Percentiles rank a stretch among this genome's conserved stretches.
Evolutionary conservation across 92 coral and sea anemone genomes (phyloP).

Genomic region (Heliopora coerulea): DNA sequence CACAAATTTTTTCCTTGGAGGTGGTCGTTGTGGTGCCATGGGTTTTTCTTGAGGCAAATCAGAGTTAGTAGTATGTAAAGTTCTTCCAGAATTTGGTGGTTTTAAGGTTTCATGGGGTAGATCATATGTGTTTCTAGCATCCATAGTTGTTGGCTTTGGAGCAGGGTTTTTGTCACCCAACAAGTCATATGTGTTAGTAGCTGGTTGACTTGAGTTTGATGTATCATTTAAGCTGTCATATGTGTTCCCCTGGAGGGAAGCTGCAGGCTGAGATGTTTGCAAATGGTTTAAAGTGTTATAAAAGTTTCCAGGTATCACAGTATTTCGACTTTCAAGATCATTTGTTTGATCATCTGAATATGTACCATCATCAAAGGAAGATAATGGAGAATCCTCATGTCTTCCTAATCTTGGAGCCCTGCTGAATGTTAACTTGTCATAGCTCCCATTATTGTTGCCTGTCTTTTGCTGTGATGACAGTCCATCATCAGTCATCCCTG

Average conservation of each 20-base stretch:
- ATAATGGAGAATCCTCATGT: slow-evolving; percentile 38
- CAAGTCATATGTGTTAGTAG: slow-evolving; percentile 24
- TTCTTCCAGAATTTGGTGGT: slow-evolving; percentile 3
- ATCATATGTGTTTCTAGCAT: not conserved
- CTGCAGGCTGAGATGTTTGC: slow-evolving; percentile 33
- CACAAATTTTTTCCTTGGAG: not conserved
- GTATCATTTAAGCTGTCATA: slow-evolving; percentile 43
- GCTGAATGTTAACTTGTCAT: slow-evolving; percentile 60
- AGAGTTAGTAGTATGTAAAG: slow-evolving; percentile 29
- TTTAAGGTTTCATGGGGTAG: slow-evolving; percentile 14
- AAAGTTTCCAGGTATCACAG: slow-evolving; percentile 21
- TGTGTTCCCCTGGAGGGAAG: slow-evolving; percentile 7
- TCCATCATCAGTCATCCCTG: slow-evolving; percentile 7
- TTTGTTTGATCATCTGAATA: not conserved
- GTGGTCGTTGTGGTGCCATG: slow-evolving; percentile 10
- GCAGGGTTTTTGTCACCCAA: slow-evolving; percentile 41
- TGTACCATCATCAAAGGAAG: slow-evolving; percentile 31
- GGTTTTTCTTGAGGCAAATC: slow-evolving; percentile 3
- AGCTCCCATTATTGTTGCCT: slow-evolving; percentile 34
- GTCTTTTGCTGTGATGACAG: not conserved
- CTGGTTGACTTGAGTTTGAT: slow-evolving; percentile 28
- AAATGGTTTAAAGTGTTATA: slow-evolving; percentile 48
- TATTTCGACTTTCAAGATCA: not conserved
- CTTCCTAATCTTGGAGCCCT: slow-evolving; percentile 41
- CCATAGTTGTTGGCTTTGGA: not conserved